Percentiles rank a stretch among this genome's conserved stretches.
Conservation (phyloP, 2,888 invertebrate genomes). For the Pterostichus niger region DNA sequence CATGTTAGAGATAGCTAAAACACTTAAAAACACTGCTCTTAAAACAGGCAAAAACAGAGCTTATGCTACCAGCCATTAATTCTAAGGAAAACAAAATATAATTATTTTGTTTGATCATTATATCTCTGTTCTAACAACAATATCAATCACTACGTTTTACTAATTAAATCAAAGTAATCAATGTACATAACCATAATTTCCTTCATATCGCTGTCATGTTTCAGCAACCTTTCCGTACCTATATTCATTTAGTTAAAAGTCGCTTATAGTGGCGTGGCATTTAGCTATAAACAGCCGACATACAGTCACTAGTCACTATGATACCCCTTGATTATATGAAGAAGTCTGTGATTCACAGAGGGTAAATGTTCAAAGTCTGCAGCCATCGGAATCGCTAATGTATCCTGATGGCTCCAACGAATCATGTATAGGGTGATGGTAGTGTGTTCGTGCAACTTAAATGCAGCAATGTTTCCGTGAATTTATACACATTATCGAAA, state of each 20-base stretch:
- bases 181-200: background rate
- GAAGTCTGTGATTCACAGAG: slow-evolving; percentile 26
- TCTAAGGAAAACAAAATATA: background rate
- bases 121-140: no score
- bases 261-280: slow-evolving; percentile 55
- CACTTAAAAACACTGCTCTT: no score
- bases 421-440: background rate
- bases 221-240: background rate
- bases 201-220: slow-evolving; percentile 20
- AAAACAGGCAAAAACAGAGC: no score
- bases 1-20: no score
- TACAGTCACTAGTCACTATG: background rate
- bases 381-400: slow-evolving; percentile 39
- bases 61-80: no score
- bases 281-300: slow-evolving; percentile 45
- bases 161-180: background rate
- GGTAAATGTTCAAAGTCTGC: slow-evolving; percentile 6
- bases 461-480: slow-evolving; percentile 13
- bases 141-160: no score
- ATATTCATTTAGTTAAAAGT: slow-evolving; percentile 59
- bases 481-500: slow-evolving; percentile 24
- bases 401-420: slow-evolving; percentile 4
- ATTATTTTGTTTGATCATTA: no score
- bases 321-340: slow-evolving; percentile 34
- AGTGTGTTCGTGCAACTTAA: slow-evolving; percentile 28